phyloP scores from a whole-genome alignment of 2,888 invertebrate genomes.

The Drosophila differens region DNA sequence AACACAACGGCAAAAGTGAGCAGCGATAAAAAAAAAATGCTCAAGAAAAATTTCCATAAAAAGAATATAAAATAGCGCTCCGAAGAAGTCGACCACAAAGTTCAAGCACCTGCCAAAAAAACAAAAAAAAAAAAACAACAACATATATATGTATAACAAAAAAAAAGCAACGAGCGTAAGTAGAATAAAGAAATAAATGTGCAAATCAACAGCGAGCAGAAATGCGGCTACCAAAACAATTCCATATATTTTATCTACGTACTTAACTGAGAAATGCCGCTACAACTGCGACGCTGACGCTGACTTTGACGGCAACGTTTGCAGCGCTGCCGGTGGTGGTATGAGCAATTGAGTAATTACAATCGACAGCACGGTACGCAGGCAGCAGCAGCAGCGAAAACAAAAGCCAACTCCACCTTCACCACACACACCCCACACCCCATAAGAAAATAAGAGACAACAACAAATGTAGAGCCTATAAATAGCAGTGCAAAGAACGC shows the following conservation, averaged over 20 bases:
- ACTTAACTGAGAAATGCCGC: slow-evolving; percentile 55
- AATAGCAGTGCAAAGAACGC: slow-evolving; percentile 57
- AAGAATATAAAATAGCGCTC: slow-evolving; percentile 39
- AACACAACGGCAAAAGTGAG: slow-evolving; percentile 8
- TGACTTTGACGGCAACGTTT: slow-evolving; percentile 14
- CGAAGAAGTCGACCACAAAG: slow-evolving; percentile 61
- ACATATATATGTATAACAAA: slow-evolving; percentile 8
- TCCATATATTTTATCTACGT: slow-evolving; percentile 70
- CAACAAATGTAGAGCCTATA: slow-evolving; percentile 59
- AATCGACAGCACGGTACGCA: slow-evolving; percentile 46
- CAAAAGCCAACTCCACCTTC: slow-evolving; percentile 33
- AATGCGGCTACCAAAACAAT: slow-evolving; percentile 68
- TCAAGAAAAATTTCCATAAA: slow-evolving; percentile 67
- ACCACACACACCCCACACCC: slow-evolving; percentile 6
- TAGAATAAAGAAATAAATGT: slow-evolving; percentile 57
- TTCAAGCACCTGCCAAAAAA: slow-evolving; percentile 76
- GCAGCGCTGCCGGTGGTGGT: slow-evolving; percentile 58
- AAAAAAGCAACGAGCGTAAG: slow-evolving; percentile 20
- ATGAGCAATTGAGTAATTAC: slow-evolving; percentile 80
- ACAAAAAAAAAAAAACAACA: slow-evolving; percentile 46
- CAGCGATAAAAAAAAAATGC: slow-evolving; percentile 9
- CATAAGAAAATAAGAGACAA: slow-evolving; percentile 23
- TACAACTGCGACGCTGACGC: slow-evolving; percentile 36
- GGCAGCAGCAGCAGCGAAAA: slow-evolving; percentile 23
- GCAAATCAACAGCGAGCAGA: slow-evolving; percentile 43